phyloP scores from a whole-genome alignment of 37 sponge, comb jelly and placozoan genomes.

The Mnemiopsis leidyi region DNA sequence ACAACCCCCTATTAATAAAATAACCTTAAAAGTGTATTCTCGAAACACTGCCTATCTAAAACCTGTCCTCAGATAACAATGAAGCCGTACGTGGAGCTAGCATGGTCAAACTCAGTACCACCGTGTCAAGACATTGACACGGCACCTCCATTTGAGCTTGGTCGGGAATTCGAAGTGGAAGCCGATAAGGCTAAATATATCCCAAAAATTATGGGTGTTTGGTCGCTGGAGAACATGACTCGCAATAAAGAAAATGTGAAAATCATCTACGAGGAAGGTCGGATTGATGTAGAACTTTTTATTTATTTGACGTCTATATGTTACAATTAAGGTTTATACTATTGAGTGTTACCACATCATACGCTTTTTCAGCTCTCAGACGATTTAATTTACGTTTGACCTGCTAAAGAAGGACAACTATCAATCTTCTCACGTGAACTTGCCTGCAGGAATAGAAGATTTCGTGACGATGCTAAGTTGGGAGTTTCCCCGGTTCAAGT shows the following conservation, averaged over 20 bases:
- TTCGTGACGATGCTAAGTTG: constrained; percentile 43
- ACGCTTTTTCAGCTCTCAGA: no score
- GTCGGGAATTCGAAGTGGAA: background rate
- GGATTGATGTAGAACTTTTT: no score
- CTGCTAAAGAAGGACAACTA: no score
- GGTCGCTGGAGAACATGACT: constrained; percentile 16
- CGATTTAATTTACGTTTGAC: no score
- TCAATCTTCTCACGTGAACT: no score
- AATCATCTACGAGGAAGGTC: constrained; percentile 18
- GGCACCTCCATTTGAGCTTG: background rate
- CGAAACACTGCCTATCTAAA: no score
- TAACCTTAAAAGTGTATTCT: no score
- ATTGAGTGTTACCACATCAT: no score
- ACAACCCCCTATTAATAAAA: no score
- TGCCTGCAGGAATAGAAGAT: background rate
- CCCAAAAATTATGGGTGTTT: constrained; percentile 1
- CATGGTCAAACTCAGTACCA: background rate
- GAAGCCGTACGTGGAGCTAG: constrained; percentile 21
- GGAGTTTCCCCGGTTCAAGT: background rate
- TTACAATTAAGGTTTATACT: no score
- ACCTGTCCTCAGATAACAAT: constrained; percentile 23
- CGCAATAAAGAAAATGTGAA: background rate
- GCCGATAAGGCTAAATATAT: background rate
- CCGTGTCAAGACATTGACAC: background rate
- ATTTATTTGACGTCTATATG: no score